These are phyloP conservation scores for Agrochola macilenta DNA, from an alignment of 2,888 invertebrate genomes.

Conservation along the genomic window DNA sequence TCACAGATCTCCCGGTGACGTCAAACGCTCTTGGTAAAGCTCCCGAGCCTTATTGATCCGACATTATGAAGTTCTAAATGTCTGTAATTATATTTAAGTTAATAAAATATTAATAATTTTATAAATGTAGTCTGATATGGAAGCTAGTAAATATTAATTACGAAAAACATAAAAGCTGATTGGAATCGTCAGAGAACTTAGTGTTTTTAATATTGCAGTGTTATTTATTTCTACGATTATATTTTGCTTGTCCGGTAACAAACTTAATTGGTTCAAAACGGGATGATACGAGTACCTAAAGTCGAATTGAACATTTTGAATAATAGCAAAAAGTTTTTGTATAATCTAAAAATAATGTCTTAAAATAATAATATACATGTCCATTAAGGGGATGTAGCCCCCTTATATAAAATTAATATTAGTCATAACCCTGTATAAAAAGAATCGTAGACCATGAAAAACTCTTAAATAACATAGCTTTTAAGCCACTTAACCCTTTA, in stretches of 20 bases:
- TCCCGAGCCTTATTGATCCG: constrained; percentile 23
- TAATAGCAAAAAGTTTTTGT: too few species aligned
- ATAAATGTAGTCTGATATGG: background rate
- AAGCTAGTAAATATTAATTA: background rate
- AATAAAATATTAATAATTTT: background rate
- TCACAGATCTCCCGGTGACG: constrained; percentile 55
- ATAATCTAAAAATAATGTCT: too few species aligned
- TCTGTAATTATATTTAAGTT: constrained; percentile 13
- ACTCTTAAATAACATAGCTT: too few species aligned
- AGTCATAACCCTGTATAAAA: too few species aligned
- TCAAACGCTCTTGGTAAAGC: constrained; percentile 36
- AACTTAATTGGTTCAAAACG: too few species aligned
- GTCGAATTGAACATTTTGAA: background rate
- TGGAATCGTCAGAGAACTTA: background rate
- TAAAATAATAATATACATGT: too few species aligned
- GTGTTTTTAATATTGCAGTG: background rate
- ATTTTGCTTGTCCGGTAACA: background rate
- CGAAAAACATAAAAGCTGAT: background rate
- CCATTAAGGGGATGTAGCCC: too few species aligned
- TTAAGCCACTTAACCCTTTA: too few species aligned
- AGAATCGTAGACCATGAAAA: too few species aligned
- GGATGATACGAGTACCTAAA: background rate
- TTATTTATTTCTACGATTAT: background rate
- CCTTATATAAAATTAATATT: too few species aligned
- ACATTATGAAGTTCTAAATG: background rate